Evolutionary conservation across 2,888 invertebrate species (phyloP).

Genomic region (Anoplius nigerrimus): DNA sequence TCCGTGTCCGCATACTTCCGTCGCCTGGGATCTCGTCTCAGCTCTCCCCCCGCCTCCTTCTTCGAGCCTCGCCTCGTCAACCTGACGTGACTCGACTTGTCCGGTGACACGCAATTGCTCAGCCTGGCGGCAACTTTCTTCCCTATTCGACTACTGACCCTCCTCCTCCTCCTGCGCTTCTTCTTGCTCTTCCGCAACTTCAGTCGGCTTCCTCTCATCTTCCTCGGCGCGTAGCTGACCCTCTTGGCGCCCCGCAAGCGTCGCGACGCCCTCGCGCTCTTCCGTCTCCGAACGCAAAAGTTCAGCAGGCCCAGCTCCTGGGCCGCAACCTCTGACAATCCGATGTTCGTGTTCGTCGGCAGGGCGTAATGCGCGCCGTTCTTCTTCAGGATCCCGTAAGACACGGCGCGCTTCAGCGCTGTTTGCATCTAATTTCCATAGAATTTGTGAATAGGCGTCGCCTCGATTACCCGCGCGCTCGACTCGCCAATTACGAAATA

Average conservation of each 20-base stretch:
- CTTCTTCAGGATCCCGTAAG: conserved; percentile 58
- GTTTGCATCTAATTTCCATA: conserved; percentile 48
- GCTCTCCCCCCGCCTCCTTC: no score
- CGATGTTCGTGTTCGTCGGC: conserved; percentile 47
- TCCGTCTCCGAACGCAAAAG: conserved; percentile 38
- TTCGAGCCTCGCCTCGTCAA: no score
- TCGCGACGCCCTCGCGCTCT: conserved; percentile 8
- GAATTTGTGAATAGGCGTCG: not conserved
- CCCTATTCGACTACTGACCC: no score
- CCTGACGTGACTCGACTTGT: no score
- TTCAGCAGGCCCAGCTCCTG: conserved; percentile 61
- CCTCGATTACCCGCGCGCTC: no score
- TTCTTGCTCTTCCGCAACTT: conserved; percentile 11
- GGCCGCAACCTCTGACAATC: conserved; percentile 51
- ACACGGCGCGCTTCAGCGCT: conserved; percentile 60
- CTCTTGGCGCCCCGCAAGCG: conserved; percentile 15
- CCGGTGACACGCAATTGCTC: no score
- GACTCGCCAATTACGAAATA: no score
- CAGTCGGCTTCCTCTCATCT: not conserved
- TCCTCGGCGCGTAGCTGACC: conserved; percentile 25
- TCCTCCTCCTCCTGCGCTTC: not conserved
- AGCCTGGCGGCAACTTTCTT: no score
- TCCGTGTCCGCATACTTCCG: no score
- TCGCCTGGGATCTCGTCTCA: no score
- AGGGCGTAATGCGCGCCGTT: conserved; percentile 51